Evolutionary conservation across 2,888 invertebrate genomes (phyloP), one percentile per base, ranked within the genome.

Genomic region (Phaedon cochleariae): DNA sequence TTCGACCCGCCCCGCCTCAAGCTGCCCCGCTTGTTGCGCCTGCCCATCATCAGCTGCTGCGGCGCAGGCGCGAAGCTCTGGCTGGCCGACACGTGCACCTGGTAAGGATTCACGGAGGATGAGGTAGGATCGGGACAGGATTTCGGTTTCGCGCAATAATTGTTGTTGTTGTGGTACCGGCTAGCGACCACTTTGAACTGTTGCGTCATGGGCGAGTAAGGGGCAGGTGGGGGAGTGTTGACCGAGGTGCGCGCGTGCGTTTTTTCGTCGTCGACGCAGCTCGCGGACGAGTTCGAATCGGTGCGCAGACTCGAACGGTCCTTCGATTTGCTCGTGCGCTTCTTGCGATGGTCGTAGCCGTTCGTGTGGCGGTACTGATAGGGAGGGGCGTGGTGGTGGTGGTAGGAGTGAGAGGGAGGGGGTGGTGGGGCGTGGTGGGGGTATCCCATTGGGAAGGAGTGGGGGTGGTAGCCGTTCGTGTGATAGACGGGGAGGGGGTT

Each of bases 211-310:
- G 75, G 76, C 1, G 74, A 75, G 51, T 74, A 76, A 1, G 76
- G 73, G 4, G 73, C 72, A 21, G 75, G 76, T 6, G 75, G 76
- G 1, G 75, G 75, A n/a, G 74, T 71, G 37, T 64, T 72, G 4
- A 69, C 67, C 9, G 54, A 57, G 1, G 68, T 70, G 10, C 68
- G 60, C 7, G 63, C 46, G 21, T 45, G 26, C 29, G 68, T 51
- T 41, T 64, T 68, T 5, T 67, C 66, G 7, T 74, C 73, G 62
- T 73, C 73, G 17, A 67, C 71, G 51, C 70, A 73, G 64, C 78
- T 79, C 5, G 80, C 78, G 15, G 80, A 80, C 0, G 80, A 80
- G 62, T 79, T 80, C 7, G 81, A 81, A 57, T 78, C 77, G 1
- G 79, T 79, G 29, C 80, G 74, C 29, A 75, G 45, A 52, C 76